A percentile compares a stretch with the other conserved stretches of the same genome.
phyloP scores from a whole-genome alignment of 2,113 vertebrate genomes.

The Butorides virescens region DNA sequence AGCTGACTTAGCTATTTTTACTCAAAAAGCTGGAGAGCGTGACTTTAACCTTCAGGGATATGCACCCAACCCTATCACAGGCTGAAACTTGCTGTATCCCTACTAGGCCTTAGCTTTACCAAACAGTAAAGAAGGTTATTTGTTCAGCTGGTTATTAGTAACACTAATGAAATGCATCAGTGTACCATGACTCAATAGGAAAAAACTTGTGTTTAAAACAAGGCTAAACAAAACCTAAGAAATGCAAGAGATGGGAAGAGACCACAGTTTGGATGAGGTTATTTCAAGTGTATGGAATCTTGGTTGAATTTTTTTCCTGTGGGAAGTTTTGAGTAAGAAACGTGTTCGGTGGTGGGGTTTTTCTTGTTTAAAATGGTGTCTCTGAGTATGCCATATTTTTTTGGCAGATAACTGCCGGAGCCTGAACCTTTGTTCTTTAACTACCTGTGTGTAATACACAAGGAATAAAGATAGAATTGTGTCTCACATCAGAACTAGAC shows the following conservation, averaged over 20 bases:
- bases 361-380: neutral
- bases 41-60: neutral
- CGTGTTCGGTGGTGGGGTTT: neutral
- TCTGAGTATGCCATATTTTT: neutral
- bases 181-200: neutral
- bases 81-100: neutral
- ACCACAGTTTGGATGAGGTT: neutral
- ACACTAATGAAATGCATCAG: neutral
- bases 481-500: neutral
- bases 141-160: neutral
- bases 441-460: neutral
- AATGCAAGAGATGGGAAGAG: neutral
- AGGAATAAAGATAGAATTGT: neutral
- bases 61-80: accelerated
- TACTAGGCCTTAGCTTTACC: neutral
- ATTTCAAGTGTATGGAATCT: neutral
- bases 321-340: neutral
- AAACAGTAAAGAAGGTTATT: neutral
- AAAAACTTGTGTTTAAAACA: neutral
- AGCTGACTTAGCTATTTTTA: neutral
- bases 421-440: neutral
- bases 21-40: neutral
- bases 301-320: neutral
- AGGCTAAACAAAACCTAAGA: neutral
- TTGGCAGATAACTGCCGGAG: neutral